A percentile compares a stretch with the other conserved stretches of the same genome.
phyloP scores from a whole-genome alignment of 2,888 invertebrate species.

The Campoletis raptor region DNA sequence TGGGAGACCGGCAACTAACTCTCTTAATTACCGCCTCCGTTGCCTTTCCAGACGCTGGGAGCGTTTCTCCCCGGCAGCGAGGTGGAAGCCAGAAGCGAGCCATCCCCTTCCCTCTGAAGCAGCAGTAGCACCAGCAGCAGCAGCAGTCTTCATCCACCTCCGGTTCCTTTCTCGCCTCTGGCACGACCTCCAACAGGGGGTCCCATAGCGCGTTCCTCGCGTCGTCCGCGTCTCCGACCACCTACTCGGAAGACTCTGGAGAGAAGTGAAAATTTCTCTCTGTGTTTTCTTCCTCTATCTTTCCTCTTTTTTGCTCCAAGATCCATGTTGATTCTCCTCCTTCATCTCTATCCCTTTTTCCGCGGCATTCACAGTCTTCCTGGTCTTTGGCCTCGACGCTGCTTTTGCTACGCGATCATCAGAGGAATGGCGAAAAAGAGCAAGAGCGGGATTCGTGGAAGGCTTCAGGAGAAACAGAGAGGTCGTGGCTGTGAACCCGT shows the following conservation, averaged over 20 bases:
- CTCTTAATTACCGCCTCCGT: conserved; percentile 86
- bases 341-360: conserved; percentile 33
- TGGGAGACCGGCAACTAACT: conserved; percentile 85
- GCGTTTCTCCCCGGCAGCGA: conserved; percentile 63
- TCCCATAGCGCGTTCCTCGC: conserved; percentile 33
- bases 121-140: neutral
- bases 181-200: conserved; percentile 38
- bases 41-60: conserved; percentile 75
- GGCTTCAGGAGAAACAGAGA: conserved; percentile 21
- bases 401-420: conserved; percentile 44
- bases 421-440: conserved; percentile 47
- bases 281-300: conserved; percentile 48
- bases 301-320: conserved; percentile 22
- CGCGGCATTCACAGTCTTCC: conserved; percentile 42
- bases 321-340: neutral
- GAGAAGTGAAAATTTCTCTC: conserved; percentile 38
- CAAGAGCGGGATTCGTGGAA: conserved; percentile 5
- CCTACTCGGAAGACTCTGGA: conserved; percentile 53
- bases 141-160: conserved; percentile 51
- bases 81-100: conserved; percentile 22
- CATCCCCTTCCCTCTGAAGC: conserved; percentile 20
- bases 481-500: conserved; percentile 60
- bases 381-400: conserved; percentile 56
- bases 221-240: conserved; percentile 56
- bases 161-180: conserved; percentile 58